Percentiles rank a stretch among this genome's conserved stretches.
phyloP scores from a whole-genome alignment of 2,113 vertebrate species.

The Gymnogyps californianus region DNA sequence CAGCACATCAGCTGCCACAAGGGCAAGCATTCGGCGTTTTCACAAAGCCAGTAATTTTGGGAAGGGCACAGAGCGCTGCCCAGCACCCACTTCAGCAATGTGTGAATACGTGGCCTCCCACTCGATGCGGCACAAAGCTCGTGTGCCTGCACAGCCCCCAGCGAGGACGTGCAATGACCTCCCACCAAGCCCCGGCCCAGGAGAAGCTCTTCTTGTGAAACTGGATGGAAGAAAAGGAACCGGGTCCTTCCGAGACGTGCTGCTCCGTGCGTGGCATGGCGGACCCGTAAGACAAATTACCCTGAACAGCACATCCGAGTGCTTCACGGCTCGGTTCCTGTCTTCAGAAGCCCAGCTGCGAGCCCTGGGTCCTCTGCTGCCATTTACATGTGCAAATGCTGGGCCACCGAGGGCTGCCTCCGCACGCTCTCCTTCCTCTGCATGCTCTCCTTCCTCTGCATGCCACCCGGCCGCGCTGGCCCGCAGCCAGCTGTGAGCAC shows the following conservation, averaged over 20 bases:
- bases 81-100: background rate
- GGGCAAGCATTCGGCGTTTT: fast-evolving
- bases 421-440: background rate
- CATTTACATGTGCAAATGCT: background rate
- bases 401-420: background rate
- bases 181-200: fast-evolving
- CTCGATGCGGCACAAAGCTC: fast-evolving
- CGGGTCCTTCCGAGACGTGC: background rate
- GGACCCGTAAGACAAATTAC: background rate
- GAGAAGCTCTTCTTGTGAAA: background rate
- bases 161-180: fast-evolving
- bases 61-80: background rate
- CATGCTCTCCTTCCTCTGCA: background rate
- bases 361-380: background rate
- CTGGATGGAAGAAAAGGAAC: background rate
- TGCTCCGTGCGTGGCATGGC: fast-evolving
- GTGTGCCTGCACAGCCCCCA: background rate
- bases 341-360: background rate
- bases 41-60: background rate
- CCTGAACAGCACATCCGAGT: background rate
- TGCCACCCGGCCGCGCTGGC: background rate
- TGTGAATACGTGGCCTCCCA: background rate
- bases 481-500: background rate
- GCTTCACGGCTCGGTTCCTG: background rate
- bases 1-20: fast-evolving